These are phyloP conservation scores for Elachura formosa DNA, from an alignment of 2,113 vertebrate species.

Conservation along the genomic window DNA sequence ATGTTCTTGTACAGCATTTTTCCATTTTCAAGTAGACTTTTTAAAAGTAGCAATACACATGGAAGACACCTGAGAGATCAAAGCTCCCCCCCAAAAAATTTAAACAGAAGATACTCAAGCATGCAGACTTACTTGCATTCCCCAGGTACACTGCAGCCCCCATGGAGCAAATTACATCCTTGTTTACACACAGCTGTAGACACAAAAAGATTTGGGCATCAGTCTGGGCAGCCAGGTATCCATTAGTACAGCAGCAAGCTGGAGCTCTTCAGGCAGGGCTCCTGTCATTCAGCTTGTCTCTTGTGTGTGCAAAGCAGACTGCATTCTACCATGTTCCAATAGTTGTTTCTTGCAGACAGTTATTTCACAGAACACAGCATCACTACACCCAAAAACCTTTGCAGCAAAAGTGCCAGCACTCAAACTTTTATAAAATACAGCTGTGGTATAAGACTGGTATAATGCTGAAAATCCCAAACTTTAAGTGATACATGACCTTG, in stretches of 20 bases:
- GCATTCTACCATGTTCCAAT: background rate
- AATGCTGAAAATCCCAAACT: background rate
- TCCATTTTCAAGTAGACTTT: background rate
- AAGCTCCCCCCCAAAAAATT: background rate
- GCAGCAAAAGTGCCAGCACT: background rate
- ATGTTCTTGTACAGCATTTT: background rate
- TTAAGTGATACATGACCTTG: background rate
- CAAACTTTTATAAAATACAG: background rate
- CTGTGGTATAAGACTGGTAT: background rate
- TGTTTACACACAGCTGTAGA: slow-evolving; percentile 89
- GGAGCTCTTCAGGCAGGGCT: background rate
- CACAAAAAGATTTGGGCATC: background rate
- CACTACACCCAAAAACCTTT: background rate
- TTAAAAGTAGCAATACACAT: background rate
- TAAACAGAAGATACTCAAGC: background rate
- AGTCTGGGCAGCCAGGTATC: background rate
- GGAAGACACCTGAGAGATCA: background rate
- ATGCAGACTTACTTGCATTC: slow-evolving; percentile 87
- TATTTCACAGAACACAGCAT: background rate
- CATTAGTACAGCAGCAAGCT: background rate
- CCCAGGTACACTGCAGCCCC: slow-evolving; percentile 79
- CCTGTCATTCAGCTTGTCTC: background rate
- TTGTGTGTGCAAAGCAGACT: background rate
- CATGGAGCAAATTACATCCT: slow-evolving; percentile 87
- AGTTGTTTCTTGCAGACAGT: background rate